These are phyloP conservation scores for Novumbra hubbsi DNA, from an alignment of 2,797 vertebrate genomes.

Conservation along the genomic window DNA sequence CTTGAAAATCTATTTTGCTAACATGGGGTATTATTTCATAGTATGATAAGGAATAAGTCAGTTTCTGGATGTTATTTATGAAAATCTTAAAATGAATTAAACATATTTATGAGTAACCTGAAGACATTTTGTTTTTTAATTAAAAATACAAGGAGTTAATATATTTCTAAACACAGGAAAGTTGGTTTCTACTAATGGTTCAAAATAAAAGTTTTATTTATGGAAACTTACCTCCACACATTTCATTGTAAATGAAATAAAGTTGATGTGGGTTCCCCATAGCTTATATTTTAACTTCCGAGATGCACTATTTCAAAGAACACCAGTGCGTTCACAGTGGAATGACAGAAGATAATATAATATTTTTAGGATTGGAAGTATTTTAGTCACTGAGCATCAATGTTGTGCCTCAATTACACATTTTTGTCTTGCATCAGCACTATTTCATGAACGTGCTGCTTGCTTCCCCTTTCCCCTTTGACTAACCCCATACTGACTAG, in stretches of 20 bases:
- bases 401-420: slow-evolving; percentile 78
- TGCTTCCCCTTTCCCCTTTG: slow-evolving; percentile 60
- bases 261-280: slow-evolving; percentile 47
- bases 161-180: slow-evolving; percentile 85
- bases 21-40: slow-evolving; percentile 85
- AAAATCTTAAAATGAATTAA: slow-evolving; percentile 73
- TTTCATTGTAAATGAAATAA: slow-evolving; percentile 47
- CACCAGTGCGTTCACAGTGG: slow-evolving; percentile 65
- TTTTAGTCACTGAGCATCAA: slow-evolving; percentile 80
- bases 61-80: slow-evolving; percentile 87
- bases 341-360: slow-evolving; percentile 76
- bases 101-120: slow-evolving; percentile 85
- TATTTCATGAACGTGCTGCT: slow-evolving; percentile 68
- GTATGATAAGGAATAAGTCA: slow-evolving; percentile 78
- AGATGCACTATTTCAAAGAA: slow-evolving; percentile 61
- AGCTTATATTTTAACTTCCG: slow-evolving; percentile 76
- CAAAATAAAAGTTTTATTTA: slow-evolving; percentile 85
- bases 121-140: slow-evolving; percentile 85
- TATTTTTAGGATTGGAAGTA: slow-evolving; percentile 82
- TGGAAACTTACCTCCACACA: slow-evolving; percentile 61
- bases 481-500: slow-evolving; percentile 75
- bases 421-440: slow-evolving; percentile 73
- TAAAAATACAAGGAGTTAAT: slow-evolving; percentile 82
- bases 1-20: slow-evolving; percentile 86
- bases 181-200: slow-evolving; percentile 81